Evolutionary conservation across 2,797 vertebrate species (phyloP).

Genomic region (Xenops minutus): DNA sequence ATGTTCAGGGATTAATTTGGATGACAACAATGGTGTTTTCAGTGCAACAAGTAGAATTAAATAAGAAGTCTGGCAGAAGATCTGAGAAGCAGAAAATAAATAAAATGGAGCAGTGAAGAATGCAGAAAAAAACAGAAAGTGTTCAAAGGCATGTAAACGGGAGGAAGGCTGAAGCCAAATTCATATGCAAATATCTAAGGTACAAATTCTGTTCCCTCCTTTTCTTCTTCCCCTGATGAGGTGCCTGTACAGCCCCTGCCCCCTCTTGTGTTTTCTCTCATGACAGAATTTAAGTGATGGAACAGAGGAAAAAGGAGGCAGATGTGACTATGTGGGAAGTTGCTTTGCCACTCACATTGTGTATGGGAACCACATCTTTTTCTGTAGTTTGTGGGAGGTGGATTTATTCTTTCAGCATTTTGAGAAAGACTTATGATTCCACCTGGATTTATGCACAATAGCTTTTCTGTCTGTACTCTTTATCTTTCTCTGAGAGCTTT

Average conservation of each 20-base stretch:
- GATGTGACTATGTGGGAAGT: constrained; percentile 55
- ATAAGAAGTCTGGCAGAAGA: constrained; percentile 58
- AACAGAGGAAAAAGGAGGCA: constrained; percentile 38
- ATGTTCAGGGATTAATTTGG: constrained; percentile 48
- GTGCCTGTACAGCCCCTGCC: not conserved
- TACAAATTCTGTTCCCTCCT: constrained; percentile 2
- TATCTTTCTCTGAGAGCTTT: constrained; percentile 51
- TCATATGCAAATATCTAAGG: not conserved
- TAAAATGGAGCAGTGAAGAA: constrained; percentile 47
- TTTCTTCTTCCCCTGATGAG: not conserved
- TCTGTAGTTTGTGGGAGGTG: constrained; percentile 4
- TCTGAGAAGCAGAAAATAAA: constrained; percentile 61
- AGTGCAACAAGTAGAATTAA: constrained; percentile 40
- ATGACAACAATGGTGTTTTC: constrained; percentile 62
- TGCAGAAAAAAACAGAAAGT: constrained; percentile 64
- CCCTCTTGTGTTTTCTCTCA: not conserved
- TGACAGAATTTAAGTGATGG: not conserved
- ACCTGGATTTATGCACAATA: constrained; percentile 49
- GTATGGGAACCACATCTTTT: constrained; percentile 46
- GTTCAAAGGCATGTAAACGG: constrained; percentile 40
- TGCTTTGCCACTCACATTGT: constrained; percentile 41
- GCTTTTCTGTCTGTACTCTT: constrained; percentile 56
- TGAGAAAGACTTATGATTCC: constrained; percentile 55
- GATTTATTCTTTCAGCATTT: constrained; percentile 59
- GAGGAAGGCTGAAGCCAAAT: not conserved